These are phyloP conservation scores for Rhinoraja longicauda DNA, from an alignment of 2,797 vertebrate species.

Conservation along the genomic window DNA sequence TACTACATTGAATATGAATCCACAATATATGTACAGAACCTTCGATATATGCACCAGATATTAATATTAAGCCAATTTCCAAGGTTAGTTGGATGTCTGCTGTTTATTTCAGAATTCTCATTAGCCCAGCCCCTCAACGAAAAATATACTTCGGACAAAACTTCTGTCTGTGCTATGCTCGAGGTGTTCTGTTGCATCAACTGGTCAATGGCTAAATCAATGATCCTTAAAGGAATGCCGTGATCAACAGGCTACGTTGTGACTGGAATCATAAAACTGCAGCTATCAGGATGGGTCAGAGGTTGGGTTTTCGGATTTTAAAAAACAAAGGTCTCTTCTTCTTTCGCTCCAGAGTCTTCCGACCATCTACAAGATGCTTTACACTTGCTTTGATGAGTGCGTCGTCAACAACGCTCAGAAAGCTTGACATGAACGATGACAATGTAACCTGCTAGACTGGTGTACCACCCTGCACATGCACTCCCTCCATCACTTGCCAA, in stretches of 20 bases:
- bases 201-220: neutral
- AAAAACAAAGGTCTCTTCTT: too few species aligned
- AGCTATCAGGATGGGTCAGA: too few species aligned
- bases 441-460: too few species aligned
- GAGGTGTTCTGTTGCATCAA: neutral
- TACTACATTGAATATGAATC: neutral
- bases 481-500: too few species aligned
- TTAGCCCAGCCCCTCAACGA: neutral
- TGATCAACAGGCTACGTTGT: neutral
- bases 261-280: neutral
- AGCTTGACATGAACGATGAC: too few species aligned
- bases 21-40: neutral
- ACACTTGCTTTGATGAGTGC: too few species aligned
- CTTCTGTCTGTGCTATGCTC: neutral
- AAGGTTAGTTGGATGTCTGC: neutral
- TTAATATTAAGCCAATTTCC: neutral
- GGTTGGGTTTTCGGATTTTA: too few species aligned
- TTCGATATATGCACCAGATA: neutral
- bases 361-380: too few species aligned
- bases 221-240: neutral
- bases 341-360: too few species aligned
- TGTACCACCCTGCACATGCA: too few species aligned
- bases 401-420: too few species aligned
- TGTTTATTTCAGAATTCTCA: neutral
- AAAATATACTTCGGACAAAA: neutral